These are phyloP conservation scores for Fregetta grallaria DNA, from an alignment of 2,113 vertebrate genomes.

Conservation along the genomic window DNA sequence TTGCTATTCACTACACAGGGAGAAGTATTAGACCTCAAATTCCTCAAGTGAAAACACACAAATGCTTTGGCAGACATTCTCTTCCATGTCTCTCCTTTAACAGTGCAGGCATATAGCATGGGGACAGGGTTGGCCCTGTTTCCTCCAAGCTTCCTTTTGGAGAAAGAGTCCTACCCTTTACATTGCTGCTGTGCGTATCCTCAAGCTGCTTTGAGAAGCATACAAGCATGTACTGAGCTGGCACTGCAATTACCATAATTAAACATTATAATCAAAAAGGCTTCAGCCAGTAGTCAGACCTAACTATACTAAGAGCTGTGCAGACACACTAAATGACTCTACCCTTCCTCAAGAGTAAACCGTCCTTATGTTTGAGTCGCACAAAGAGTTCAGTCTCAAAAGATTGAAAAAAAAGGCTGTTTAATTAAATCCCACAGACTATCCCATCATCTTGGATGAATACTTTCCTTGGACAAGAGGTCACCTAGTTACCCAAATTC, in stretches of 20 bases:
- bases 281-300: neutral
- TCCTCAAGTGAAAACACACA: neutral
- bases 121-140: neutral
- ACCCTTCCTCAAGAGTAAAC: neutral
- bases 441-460: neutral
- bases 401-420: neutral
- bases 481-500: neutral
- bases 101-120: accelerated
- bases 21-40: neutral
- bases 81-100: neutral
- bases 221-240: neutral
- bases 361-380: neutral
- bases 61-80: neutral
- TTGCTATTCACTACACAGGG: neutral
- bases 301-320: neutral
- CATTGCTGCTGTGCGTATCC: neutral
- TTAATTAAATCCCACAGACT: neutral
- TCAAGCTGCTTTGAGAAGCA: neutral
- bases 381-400: neutral
- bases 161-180: neutral
- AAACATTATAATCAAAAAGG: conserved; percentile 1
- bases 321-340: neutral
- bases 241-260: neutral
- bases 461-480: neutral
- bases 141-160: neutral